Evolutionary conservation across 1,140 invertebrate genomes (phyloP), one percentile per base, ranked within the genome.

Genomic region (Amyelois transitella): DNA sequence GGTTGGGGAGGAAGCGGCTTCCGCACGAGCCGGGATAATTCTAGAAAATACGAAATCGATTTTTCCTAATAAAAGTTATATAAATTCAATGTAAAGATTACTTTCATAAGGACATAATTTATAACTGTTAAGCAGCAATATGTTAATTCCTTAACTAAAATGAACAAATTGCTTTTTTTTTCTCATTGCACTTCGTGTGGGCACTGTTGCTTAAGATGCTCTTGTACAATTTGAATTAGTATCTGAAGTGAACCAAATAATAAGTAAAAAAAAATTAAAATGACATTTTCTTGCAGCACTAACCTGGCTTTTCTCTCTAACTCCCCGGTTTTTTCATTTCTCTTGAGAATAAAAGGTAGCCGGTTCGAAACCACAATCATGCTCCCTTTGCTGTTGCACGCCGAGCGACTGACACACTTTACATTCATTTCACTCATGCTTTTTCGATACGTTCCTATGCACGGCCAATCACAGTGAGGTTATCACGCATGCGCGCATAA

Each of bases 301-400:
- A 86, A 96, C 96, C 96, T 96, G 67, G 94, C 93, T 77, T 94
- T 95, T 54, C 96, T 91, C 60, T 93, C 92, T 69, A 95, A 90
- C 60, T 92, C 90, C 43, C 93, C 93, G 50, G 92, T 92, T 62
- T 89, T 87, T 43, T 93, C 89, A 87, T 95, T 92, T 71, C 93
- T 91, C 72, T 92, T 93, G 24, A 97, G 88, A 60, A 96, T 94
- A 86, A 97, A 97, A 6, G 96, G 96, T 71, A 97, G 89, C 66
- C 96, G 90, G 90, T 97, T 97, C 62, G 95, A 96, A 48, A 97
- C 95, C 56, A 97, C 95, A 71, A 97, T 96, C 90, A 97, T 93
- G 69, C 92, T 94, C 68, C 92, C 92, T 79, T 91, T 91, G 74
- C 87, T 88, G 64, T 86, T 88, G 75, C 85, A 88, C 75, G 72